These are phyloP conservation scores for Prionailurus bengalensis DNA, from an alignment of 2,113 vertebrate genomes.

Conservation along the genomic window DNA sequence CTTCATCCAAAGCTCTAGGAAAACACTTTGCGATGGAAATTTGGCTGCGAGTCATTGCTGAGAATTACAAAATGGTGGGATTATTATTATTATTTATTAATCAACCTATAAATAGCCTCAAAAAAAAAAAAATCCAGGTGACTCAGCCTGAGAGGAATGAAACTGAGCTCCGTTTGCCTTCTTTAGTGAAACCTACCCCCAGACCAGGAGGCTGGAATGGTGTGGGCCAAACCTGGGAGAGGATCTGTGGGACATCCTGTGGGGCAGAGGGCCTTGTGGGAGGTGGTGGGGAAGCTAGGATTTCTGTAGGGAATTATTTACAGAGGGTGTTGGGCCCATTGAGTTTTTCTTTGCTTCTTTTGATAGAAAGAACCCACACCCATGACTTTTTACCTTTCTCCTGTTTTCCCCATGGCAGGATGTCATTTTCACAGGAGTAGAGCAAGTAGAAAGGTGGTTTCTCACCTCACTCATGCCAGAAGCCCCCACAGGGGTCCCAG, in stretches of 20 bases:
- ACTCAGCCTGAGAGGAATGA: conserved; percentile 66
- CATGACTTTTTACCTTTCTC: not conserved
- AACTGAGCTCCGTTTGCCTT: conserved; percentile 64
- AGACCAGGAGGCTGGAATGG: conserved; percentile 74
- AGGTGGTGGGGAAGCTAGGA: not conserved
- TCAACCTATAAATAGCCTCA: conserved; percentile 78
- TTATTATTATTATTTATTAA: conserved; percentile 79
- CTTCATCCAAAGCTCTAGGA: conserved; percentile 79
- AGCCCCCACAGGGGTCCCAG: not conserved
- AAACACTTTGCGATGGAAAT: conserved; percentile 82
- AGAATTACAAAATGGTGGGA: conserved; percentile 72
- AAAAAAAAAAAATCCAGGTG: conserved; percentile 68
- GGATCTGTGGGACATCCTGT: not conserved
- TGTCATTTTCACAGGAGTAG: not conserved
- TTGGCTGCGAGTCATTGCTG: conserved; percentile 53
- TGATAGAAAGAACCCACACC: not conserved
- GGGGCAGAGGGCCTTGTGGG: not conserved
- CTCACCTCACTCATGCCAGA: not conserved
- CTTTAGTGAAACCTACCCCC: conserved; percentile 40
- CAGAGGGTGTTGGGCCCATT: not conserved
- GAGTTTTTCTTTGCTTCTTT: not conserved
- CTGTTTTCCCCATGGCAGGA: too few relatives aligned
- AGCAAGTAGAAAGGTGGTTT: not conserved
- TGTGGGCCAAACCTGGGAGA: conserved; percentile 67
- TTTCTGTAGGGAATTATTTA: not conserved